Evolutionary conservation across 2,113 vertebrate species (phyloP).

Genomic region (Morone chrysops): DNA sequence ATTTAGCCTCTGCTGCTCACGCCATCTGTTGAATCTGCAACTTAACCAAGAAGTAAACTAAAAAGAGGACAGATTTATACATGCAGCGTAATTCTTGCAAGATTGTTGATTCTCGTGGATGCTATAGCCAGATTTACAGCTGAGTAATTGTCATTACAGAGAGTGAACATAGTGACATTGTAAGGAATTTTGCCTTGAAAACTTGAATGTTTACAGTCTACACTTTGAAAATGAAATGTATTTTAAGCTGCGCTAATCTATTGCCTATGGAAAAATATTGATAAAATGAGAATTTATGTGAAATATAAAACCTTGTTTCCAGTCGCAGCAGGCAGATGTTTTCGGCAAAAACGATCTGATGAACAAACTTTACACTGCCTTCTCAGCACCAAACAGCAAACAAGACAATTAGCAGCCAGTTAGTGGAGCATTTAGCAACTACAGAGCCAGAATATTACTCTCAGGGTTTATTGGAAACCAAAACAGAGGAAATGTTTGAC

Average conservation of each 20-base stretch:
- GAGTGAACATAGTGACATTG: neutral
- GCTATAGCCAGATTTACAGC: neutral
- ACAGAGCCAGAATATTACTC: neutral
- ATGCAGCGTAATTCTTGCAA: neutral
- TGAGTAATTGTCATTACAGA: neutral
- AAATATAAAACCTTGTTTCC: neutral
- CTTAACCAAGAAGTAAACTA: neutral
- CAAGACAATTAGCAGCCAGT: neutral
- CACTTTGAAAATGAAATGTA: neutral
- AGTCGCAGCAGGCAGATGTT: neutral
- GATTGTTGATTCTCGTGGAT: neutral
- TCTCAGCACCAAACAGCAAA: neutral
- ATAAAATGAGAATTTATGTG: too few species aligned
- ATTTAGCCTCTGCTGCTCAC: neutral
- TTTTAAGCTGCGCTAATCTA: neutral
- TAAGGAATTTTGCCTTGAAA: neutral
- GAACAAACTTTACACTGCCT: neutral
- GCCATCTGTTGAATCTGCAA: conserved; percentile 5
- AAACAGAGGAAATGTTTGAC: neutral
- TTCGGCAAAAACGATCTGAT: neutral
- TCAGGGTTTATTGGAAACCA: neutral
- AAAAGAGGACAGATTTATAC: neutral
- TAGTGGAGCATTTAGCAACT: neutral
- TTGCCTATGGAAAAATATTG: too few species aligned
- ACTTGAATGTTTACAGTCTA: neutral